Percentiles rank a stretch among this genome's conserved stretches.
Evolutionary conservation across 1,140 invertebrate species (phyloP).

Genomic region (Mya arenaria): DNA sequence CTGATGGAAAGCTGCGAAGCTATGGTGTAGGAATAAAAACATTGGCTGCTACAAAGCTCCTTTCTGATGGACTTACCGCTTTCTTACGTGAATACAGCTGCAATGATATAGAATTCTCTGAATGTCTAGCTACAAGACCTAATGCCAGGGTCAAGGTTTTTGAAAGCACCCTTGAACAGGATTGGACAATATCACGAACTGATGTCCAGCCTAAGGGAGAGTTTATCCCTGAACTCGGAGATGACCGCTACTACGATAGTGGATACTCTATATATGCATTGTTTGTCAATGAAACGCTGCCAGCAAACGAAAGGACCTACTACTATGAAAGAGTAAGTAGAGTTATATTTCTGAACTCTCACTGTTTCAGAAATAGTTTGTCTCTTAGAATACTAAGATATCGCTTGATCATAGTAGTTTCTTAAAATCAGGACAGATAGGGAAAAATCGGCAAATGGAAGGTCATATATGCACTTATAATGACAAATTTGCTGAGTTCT

Average conservation of each 20-base stretch:
- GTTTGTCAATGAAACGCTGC: too few relatives aligned
- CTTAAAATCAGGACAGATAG: too few relatives aligned
- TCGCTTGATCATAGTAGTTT: too few relatives aligned
- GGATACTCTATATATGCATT: constrained; percentile 44
- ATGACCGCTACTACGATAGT: constrained; percentile 39
- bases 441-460: too few relatives aligned
- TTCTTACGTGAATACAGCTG: constrained; percentile 11
- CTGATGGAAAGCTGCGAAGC: constrained; percentile 3
- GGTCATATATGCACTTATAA: not conserved
- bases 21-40: constrained; percentile 66
- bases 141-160: constrained; percentile 29
- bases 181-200: constrained; percentile 3
- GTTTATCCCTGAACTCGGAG: constrained; percentile 33
- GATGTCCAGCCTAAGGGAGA: constrained; percentile 11
- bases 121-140: not conserved
- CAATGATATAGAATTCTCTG: constrained; percentile 1
- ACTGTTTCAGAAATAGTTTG: too few relatives aligned
- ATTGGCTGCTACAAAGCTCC: constrained; percentile 75
- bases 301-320: too few relatives aligned
- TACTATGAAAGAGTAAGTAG: too few relatives aligned
- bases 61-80: constrained; percentile 65
- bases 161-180: constrained; percentile 6
- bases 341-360: too few relatives aligned
- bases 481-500: not conserved
- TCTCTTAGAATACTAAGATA: too few relatives aligned